A percentile compares a stretch with the other conserved stretches of the same genome.
Conservation (phyloP, 2,888 invertebrate species). For the Drosophila pegasa region DNA sequence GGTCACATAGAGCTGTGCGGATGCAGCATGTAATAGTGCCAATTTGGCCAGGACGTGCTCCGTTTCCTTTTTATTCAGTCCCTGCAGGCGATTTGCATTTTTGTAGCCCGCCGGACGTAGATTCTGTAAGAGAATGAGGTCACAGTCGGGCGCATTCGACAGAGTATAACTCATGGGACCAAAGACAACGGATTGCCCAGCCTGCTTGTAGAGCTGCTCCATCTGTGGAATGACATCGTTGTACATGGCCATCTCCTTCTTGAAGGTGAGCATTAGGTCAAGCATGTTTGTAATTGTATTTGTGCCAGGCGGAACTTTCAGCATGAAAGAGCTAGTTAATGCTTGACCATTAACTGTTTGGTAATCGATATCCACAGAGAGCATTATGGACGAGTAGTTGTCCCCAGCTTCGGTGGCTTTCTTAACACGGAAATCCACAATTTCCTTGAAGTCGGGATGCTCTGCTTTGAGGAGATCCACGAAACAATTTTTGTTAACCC, state of each 20-base stretch:
- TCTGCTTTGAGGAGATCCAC: constrained; percentile 49
- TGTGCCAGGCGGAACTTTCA: constrained; percentile 50
- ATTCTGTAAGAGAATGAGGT: constrained; percentile 76
- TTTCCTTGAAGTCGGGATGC: constrained; percentile 45
- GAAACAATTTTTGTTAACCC: constrained; percentile 63
- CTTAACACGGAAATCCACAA: constrained; percentile 49
- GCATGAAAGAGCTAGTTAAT: constrained; percentile 51
- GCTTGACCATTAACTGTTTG: constrained; percentile 13
- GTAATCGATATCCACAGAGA: constrained; percentile 55
- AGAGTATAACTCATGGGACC: constrained; percentile 63
- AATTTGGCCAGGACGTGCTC: constrained; percentile 72
- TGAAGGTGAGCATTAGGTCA: constrained; percentile 56
- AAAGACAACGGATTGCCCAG: constrained; percentile 52
- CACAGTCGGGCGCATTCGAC: constrained; percentile 35
- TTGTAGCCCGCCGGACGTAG: constrained; percentile 61
- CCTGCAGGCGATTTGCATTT: constrained; percentile 74
- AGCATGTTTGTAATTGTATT: constrained; percentile 19
- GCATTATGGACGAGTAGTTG: constrained; percentile 71
- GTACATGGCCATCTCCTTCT: constrained; percentile 69
- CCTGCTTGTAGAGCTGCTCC: constrained; percentile 55
- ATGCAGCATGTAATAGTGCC: constrained; percentile 82
- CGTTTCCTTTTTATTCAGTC: constrained; percentile 72
- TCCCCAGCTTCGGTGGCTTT: constrained; percentile 67
- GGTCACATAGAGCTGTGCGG: constrained; percentile 65
- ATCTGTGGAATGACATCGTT: constrained; percentile 56